Percentiles rank a stretch among this genome's conserved stretches.
phyloP scores from a whole-genome alignment of 2,888 invertebrate species.

The Nesidiocoris tenuis region DNA sequence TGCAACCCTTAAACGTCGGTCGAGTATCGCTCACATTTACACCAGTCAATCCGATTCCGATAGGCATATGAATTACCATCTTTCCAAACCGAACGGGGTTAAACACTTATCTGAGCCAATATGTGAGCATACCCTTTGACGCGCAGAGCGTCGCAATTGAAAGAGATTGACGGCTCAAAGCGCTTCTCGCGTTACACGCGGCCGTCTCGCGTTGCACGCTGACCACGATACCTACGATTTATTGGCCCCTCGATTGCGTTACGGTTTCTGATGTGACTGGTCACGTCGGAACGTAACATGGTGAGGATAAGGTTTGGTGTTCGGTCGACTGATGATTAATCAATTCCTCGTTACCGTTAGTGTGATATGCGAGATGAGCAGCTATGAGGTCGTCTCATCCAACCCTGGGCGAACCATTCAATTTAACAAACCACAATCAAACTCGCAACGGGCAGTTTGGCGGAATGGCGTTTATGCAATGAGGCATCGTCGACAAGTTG shows the following conservation, averaged over 20 bases:
- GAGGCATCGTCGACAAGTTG: too few species aligned
- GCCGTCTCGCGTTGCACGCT: not conserved
- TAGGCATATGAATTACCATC: not conserved
- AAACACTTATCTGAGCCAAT: not conserved
- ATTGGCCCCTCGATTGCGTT: not conserved
- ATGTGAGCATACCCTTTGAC: not conserved
- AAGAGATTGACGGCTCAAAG: not conserved
- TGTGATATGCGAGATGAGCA: not conserved
- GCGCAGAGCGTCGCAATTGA: not conserved
- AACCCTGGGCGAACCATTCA: not conserved
- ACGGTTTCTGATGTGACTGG: not conserved
- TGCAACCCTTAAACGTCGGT: too few species aligned
- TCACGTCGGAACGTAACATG: not conserved
- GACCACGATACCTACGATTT: not conserved
- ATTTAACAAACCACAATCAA: too few species aligned
- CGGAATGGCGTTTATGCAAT: too few species aligned
- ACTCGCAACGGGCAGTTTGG: too few species aligned
- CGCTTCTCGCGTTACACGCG: not conserved
- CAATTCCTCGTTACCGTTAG: not conserved
- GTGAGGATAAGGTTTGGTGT: not conserved
- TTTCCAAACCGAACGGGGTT: conserved; percentile 41
- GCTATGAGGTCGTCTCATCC: not conserved
- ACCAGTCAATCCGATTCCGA: not conserved
- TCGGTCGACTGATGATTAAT: not conserved
- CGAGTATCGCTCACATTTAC: too few species aligned